Conservation (phyloP, 2,113 vertebrate species). For the Hippocampus abdominalis region DNA sequence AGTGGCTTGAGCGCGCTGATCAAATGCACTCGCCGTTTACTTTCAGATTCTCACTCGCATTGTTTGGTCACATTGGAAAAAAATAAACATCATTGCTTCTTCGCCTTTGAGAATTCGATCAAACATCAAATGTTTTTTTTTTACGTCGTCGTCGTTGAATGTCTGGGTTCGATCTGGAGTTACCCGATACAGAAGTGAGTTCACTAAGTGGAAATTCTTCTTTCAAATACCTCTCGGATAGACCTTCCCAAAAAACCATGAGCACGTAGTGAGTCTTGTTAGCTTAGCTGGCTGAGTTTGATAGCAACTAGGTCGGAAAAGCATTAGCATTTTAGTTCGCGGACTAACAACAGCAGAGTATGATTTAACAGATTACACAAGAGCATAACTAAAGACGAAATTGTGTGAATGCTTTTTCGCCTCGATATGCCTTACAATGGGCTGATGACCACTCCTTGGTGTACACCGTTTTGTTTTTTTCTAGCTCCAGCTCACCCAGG, state of each 20-base stretch:
- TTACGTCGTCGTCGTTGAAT: background rate
- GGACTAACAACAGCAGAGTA: too few relatives aligned
- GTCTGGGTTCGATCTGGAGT: conserved; percentile 1
- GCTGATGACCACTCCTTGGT: background rate
- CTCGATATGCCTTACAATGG: background rate
- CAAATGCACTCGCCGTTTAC: background rate
- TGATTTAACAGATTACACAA: too few relatives aligned
- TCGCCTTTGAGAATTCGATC: background rate
- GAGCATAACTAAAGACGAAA: too few relatives aligned
- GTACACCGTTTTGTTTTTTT: background rate
- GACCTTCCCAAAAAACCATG: background rate
- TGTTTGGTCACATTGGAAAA: background rate
- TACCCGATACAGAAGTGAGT: background rate
- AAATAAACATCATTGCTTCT: background rate
- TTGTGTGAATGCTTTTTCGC: too few relatives aligned
- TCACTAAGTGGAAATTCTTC: background rate
- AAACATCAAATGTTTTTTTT: background rate
- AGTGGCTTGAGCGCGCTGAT: conserved; percentile 2
- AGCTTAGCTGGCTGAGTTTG: background rate
- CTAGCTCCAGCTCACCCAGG: background rate
- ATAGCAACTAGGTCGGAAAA: too few relatives aligned
- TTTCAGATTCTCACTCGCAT: background rate
- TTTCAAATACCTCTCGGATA: background rate
- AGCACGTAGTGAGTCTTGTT: background rate
- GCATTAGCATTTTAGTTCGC: too few relatives aligned